Base-by-base conservation (phyloP, 2,888 invertebrate species). In the Lepidonotus clava region DNA sequence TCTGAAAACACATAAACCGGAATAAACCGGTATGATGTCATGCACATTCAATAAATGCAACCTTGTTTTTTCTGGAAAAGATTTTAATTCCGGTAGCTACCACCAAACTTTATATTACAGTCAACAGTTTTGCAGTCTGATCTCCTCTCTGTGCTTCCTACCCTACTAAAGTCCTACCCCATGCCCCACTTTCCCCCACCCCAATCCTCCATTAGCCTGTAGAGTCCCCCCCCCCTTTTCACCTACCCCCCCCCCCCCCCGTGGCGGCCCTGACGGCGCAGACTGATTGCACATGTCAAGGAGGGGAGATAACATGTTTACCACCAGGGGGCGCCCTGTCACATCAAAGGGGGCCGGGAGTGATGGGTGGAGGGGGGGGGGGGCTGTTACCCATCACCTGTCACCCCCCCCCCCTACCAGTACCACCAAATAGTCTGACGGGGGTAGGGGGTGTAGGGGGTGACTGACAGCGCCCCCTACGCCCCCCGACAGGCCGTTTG, bases 201-300 rank as follows among this genome's bases (percentile, higher is more conserved):
- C 11, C 21, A 51, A 51, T 21, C 51, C 51, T 51, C 21, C 51
- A 51, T 21, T 51, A 11, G 11, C 51, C 11, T 51, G 51, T 21
- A 51, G 14, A 11, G 21, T 51, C 11, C 51, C 51, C 11, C 21
- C 51, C 11, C 21, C 51, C 51, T 51, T 11, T 51, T 14, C 51
- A 11, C n/a, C n/a, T n/a, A n/a, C n/a, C n/a, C n/a, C 76, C 76
- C 18, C 40, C 38, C n/a, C 76, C 14, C 14, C 34, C 38, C 5
- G 34, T 21, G 34, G 38, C 5, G 2, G 8, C 34, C n/a, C 80
- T 80, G 80, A 80, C 80, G 46, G 34, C 80, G 32, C 32, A 80
- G 80, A 80, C 80, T 80, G 80, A 80, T 80, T 80, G 80, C 80
- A 51, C 80, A 80, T 80, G 80, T 80, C 80, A 80, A 80, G 80